Base-by-base conservation (phyloP, 2,797 vertebrate genomes). In the Mus minutoides region DNA sequence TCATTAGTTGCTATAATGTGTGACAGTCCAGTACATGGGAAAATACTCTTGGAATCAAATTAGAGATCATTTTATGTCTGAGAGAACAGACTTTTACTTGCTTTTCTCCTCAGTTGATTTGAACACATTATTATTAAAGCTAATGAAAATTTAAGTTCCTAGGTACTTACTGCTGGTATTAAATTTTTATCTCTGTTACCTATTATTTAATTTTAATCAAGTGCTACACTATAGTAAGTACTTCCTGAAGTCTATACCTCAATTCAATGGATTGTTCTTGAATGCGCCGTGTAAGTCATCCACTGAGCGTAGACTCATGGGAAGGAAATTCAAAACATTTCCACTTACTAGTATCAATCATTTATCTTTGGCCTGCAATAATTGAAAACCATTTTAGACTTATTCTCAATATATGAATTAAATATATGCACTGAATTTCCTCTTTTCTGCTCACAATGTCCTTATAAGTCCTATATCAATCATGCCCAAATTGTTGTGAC, bases 71-170 rank as follows among this genome's bases (percentile, higher is more conserved):
- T 94, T 95, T 60, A 49, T 71, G 17, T 78, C 83, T 29, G n/a
- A 89, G 34, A 89, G 40, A 86, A 43, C 54, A 76, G 91, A 96
- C 49, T 95, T 95, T 94, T 95, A 92, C 95, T 92, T 94, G 84
- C 54, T 92, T 96, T 94, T 64, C 34, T 92, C 90, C 11, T 58
- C 29, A 76, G n/a, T 93, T 96, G 92, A 95, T 83, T 52, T 83
- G 73, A 84, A n/a, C n/a, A 90, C 62, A 94, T 95, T 94, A 94
- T 96, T 97, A 96, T 95, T 95, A 96, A 97, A 94, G 71, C 58
- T 96, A 94, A 97, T 96, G 88, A 97, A 95, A 97, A 91, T 94
- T 97, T 96, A 94, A 96, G 71, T 87, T 67, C 92, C 37, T 84
- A 58, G 80, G 94, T 85, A 97, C 90, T 94, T 97, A 97, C 16